A percentile compares a stretch with the other conserved stretches of the same genome.
These are phyloP conservation scores for Eledone cirrhosa DNA, from an alignment of 2,888 invertebrate genomes.

Conservation along the genomic window DNA sequence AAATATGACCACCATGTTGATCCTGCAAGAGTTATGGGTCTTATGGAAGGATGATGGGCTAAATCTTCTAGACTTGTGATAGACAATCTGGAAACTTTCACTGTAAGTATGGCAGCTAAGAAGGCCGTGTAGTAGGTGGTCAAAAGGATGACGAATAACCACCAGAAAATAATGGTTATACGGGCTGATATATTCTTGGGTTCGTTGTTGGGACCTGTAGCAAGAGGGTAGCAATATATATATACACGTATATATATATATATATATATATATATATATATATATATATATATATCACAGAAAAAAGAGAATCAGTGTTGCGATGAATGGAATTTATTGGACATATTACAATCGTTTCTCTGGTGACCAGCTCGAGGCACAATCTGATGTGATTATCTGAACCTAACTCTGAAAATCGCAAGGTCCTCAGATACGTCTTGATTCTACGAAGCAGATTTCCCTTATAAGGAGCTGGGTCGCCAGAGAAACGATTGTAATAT, in stretches of 20 bases:
- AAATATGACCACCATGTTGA: conserved; percentile 20
- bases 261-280: no score
- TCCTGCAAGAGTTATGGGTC: background rate
- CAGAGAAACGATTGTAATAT: no score
- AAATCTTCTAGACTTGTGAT: conserved; percentile 43
- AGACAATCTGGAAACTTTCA: conserved; percentile 37
- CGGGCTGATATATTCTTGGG: conserved; percentile 40
- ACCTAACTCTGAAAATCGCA: no score
- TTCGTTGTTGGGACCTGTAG: conserved; percentile 34
- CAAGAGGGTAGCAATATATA: no score
- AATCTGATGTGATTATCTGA: no score
- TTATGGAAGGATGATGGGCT: conserved; percentile 21
- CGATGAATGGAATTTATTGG: no score
- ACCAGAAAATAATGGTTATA: conserved; percentile 43
- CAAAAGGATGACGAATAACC: conserved; percentile 45
- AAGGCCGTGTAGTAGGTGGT: conserved; percentile 45
- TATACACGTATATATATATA: no score
- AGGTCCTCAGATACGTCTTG: no score
- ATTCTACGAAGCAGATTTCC: no score
- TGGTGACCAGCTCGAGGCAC: no score
- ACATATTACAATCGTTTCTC: no score
- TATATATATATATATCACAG: background rate
- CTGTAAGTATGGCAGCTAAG: conserved; percentile 45
- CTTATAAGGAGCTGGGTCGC: no score
- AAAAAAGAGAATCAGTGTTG: background rate